Conservation (phyloP, 2,113 vertebrate species). For the Amia ocellicauda region DNA sequence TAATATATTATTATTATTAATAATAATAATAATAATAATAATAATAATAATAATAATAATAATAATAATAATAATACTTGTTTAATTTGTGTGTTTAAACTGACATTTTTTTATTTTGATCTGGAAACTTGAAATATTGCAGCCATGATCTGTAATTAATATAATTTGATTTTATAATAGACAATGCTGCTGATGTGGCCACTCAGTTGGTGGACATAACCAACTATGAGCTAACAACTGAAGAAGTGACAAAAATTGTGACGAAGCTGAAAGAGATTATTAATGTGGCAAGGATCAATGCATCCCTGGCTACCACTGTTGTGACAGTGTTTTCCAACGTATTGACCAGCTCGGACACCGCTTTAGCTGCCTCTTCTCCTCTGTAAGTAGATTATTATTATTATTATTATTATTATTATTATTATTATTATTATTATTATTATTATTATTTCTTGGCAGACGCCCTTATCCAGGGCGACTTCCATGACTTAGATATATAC, state of each 20-base stretch:
- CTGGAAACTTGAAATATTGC: too few relatives aligned
- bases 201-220: constrained; percentile 78
- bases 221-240: constrained; percentile 69
- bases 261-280: constrained; percentile 83
- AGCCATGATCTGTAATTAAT: constrained; percentile 13
- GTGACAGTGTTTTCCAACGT: constrained; percentile 94
- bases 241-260: constrained; percentile 83
- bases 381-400: constrained; percentile 69
- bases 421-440: too few relatives aligned
- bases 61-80: too few relatives aligned
- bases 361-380: constrained; percentile 70
- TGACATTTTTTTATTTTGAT: not conserved
- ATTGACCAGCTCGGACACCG: constrained; percentile 74
- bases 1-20: too few relatives aligned
- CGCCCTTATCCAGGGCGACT: too few relatives aligned
- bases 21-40: too few relatives aligned
- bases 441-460: too few relatives aligned
- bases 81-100: too few relatives aligned
- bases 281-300: constrained; percentile 79
- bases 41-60: too few relatives aligned
- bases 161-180: constrained; percentile 46
- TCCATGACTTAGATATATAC: too few relatives aligned
- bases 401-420: too few relatives aligned
- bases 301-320: constrained; percentile 74
- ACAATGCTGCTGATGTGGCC: constrained; percentile 79